phyloP scores from a whole-genome alignment of 2,113 vertebrate species.

The Columba janthina region DNA sequence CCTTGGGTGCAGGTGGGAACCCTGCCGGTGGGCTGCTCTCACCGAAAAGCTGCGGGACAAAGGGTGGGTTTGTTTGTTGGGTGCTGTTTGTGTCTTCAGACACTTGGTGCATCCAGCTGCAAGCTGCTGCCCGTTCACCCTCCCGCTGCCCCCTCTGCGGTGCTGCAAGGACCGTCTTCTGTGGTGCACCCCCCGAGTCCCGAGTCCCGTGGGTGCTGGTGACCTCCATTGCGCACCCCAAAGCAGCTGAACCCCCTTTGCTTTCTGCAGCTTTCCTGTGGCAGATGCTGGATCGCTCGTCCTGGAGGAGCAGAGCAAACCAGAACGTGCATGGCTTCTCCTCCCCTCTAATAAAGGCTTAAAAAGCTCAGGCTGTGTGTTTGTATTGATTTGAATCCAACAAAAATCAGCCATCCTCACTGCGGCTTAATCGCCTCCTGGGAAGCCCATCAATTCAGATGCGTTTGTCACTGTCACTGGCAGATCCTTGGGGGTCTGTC shows the following conservation, averaged over 20 bases:
- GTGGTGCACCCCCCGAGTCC: fast-evolving
- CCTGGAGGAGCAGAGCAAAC: not conserved
- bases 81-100: not conserved
- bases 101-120: no score
- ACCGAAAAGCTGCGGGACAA: not conserved
- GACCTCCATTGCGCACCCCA: fast-evolving
- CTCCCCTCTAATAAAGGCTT: constrained; percentile 26
- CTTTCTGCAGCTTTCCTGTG: not conserved
- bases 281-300: not conserved
- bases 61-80: not conserved
- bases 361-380: not conserved
- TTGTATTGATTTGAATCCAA: not conserved
- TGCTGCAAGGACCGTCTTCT: not conserved
- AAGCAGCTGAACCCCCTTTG: not conserved
- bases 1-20: not conserved
- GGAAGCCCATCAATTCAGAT: not conserved
- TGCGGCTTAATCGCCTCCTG: not conserved
- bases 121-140: no score
- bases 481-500: not conserved
- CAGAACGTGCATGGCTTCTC: not conserved
- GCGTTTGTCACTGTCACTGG: not conserved
- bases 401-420: not conserved
- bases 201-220: not conserved
- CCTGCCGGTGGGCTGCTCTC: not conserved
- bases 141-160: not conserved